Evolutionary conservation across 2,888 invertebrate species (phyloP), one percentile per base, ranked within the genome.

Genomic region (Urechis unicinctus): DNA sequence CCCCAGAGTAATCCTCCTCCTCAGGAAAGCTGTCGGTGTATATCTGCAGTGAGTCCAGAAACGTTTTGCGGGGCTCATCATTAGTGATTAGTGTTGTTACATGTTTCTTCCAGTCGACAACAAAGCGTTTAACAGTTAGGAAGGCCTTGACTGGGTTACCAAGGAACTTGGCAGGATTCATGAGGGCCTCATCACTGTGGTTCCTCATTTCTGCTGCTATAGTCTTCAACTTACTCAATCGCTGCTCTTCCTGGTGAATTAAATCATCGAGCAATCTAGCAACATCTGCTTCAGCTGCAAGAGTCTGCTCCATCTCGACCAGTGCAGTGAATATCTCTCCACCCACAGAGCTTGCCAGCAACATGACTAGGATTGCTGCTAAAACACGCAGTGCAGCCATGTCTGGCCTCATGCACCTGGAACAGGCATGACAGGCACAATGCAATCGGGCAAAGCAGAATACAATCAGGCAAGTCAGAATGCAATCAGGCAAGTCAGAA

Each of bases 121-220:
- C 94, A 68, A 96, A 83, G 67, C 93, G 84, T 81, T 96, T 96
- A 55, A 96, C 92, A 52, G 96, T 81, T 29, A 94, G 83, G 79
- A 92, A 96, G 5, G 95, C 94, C 78, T 94, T 96, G 63, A 96
- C 90, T 2, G 96, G 96, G 80, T 96, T 80, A n/a, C 75, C 75
- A 4, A 81, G 69, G 58, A 71, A 66, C 21, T 58, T 56, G 50
- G 70, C 69, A 3, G 70, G 64, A 50, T 74, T 62, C 41, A 62
- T 47, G 6, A 54, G 30, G 6, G 58, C 57, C 28, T 52, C 25
- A 25, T n/a, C 26, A 48, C 55, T 58, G 41, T 60, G 60, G 17
- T 49, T 29, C 21, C 53, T 50, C 25, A 53, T 55, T 21, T 60
- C 60, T 5, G 46, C 50, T n/a, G 60, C 60, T 29, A 58, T 9